These are phyloP conservation scores for Napeogenes inachia DNA, from an alignment of 2,888 invertebrate species.

Conservation along the genomic window DNA sequence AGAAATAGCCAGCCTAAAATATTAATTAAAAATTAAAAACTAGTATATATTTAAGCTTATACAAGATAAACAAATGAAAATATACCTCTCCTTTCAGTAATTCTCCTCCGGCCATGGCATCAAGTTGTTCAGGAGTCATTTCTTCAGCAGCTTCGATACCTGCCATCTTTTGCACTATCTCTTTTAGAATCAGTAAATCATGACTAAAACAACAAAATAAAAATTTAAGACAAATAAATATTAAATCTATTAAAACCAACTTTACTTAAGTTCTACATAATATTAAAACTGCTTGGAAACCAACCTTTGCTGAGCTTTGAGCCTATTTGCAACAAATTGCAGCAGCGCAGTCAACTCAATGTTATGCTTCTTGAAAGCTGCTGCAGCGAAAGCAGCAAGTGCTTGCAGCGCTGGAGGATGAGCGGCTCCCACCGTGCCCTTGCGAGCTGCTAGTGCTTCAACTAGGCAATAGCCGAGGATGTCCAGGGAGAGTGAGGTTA, in stretches of 20 bases:
- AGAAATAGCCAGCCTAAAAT: constrained; percentile 95
- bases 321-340: constrained; percentile 97
- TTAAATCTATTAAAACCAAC: not conserved
- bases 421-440: constrained; percentile 81
- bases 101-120: constrained; percentile 98
- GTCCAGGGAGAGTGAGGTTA: constrained; percentile 96
- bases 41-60: constrained; percentile 6
- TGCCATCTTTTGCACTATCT: constrained; percentile 99
- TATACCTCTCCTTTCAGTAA: constrained; percentile 92
- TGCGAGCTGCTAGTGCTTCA: constrained; percentile 82
- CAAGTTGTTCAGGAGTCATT: constrained; percentile 96
- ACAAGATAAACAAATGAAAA: not conserved
- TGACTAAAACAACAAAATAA: constrained; percentile 71
- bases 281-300: not conserved
- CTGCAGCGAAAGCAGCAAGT: constrained; percentile 95
- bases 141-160: constrained; percentile 98
- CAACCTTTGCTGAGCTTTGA: constrained; percentile 96
- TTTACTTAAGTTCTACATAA: too few relatives aligned
- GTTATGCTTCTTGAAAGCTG: constrained; percentile 97
- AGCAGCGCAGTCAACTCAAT: constrained; percentile 96
- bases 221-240: not conserved
- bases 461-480: constrained; percentile 96
- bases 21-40: constrained; percentile 16
- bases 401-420: constrained; percentile 97
- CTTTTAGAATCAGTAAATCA: constrained; percentile 95